Evolutionary conservation across 2,888 invertebrate genomes (phyloP), one percentile per base, ranked within the genome.

Genomic region (Tipula vernalis): DNA sequence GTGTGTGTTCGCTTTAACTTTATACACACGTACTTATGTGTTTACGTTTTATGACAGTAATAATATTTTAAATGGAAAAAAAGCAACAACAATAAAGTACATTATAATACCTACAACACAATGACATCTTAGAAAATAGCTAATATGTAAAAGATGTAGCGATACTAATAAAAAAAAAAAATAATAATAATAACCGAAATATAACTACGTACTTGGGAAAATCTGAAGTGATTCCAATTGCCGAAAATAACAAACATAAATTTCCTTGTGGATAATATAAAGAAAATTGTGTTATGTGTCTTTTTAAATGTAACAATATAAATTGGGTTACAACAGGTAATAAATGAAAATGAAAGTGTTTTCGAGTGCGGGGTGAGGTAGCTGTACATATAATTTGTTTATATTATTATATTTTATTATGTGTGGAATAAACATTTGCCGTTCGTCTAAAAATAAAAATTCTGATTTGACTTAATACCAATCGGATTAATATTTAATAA

Each of bases 1-100:
- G 51, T 51, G 51, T 51, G 51, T 71, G 71, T 71, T 28, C 71
- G 3, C 28, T 71, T 71, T 71, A 28, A 18, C 71, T 71, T 71
- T 28, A 71, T 18, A 71, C 71, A 71, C 28, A 51, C 51, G 51
- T 51, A 71, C 71, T 71, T 71, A 71, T 71, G 71, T 71, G 71
- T 71, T 71, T 71, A 71, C 71, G 71, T 71, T 71, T 71, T 71
- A 71, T 71, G 71, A 71, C 71, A 71, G 71, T 71, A 71, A 71
- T 71, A 71, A 71, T 71, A 71, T 71, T 71, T 71, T 71, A 71
- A 71, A 71, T 71, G 71, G 28, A 28, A 28, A 28, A 28, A 71
- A 71, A 71, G 28, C 28, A 71, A 71, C 18, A 71, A 71, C 71
- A 71, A 13, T 71, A 18, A 71, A 71, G 71, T 71, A 51, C 5